Evolutionary conservation across 2,888 invertebrate species (phyloP).

Genomic region (Rhogogaster chlorosoma): DNA sequence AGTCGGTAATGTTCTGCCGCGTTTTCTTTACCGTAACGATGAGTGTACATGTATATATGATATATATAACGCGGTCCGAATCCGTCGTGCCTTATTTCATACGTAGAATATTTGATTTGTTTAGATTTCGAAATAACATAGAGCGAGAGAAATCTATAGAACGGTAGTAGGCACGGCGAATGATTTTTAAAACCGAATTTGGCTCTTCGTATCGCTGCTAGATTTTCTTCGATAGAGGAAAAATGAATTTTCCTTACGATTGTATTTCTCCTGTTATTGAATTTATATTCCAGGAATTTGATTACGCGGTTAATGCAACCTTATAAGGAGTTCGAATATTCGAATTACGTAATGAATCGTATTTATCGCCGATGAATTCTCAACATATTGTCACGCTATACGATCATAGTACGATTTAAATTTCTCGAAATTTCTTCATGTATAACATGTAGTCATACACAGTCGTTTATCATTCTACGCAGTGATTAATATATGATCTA

Average conservation of each 20-base stretch:
- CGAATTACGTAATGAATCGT: not conserved
- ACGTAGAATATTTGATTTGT: not conserved
- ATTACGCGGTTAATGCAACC: not conserved
- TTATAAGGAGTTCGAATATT: not conserved
- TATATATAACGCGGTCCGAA: not conserved
- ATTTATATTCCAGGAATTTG: not conserved
- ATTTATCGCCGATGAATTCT: not conserved
- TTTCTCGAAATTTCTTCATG: too few species aligned
- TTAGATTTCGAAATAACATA: slow-evolving; percentile 7
- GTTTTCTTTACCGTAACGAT: too few species aligned
- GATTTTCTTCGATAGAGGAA: not conserved
- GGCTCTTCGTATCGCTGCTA: not conserved
- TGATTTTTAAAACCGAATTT: not conserved
- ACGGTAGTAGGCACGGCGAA: not conserved
- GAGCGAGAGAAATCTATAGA: not conserved
- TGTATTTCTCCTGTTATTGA: not conserved
- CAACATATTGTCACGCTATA: too few species aligned
- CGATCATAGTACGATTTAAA: too few species aligned
- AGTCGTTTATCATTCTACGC: not conserved
- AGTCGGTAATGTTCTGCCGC: too few species aligned
- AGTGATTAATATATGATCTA: not conserved
- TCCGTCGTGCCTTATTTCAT: not conserved
- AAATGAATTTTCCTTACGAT: not conserved
- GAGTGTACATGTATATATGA: too few species aligned
- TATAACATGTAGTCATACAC: too few species aligned